phyloP scores from a whole-genome alignment of 2,888 invertebrate species.

The Brachynemurus nebulosus region DNA sequence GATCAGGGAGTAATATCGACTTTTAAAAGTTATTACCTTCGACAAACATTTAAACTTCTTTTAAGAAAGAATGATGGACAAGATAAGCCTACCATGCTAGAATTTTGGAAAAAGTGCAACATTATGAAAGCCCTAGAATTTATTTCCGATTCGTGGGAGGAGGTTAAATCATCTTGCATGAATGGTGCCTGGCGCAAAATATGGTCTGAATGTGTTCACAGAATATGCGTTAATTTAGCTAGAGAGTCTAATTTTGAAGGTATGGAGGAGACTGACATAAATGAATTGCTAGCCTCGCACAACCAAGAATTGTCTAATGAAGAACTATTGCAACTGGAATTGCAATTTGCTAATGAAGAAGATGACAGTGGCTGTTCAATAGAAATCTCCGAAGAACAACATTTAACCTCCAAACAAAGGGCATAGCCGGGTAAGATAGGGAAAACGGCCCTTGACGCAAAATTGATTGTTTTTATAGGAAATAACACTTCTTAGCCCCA shows the following conservation, averaged over 20 bases:
- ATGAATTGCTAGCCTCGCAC: constrained; percentile 16
- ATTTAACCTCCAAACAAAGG: neutral
- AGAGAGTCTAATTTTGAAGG: constrained; percentile 13
- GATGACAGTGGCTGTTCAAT: constrained; percentile 3
- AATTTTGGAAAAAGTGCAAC: constrained; percentile 14
- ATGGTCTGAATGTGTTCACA: constrained; percentile 13
- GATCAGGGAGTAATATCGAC: constrained; percentile 9
- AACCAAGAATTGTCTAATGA: constrained; percentile 16
- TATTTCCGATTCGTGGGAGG: constrained; percentile 16
- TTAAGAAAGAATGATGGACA: constrained; percentile 12
- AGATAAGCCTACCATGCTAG: constrained; percentile 11
- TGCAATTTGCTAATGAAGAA: constrained; percentile 8
- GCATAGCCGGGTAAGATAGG: no score
- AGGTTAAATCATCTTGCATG: constrained; percentile 15
- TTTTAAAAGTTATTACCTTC: constrained; percentile 15
- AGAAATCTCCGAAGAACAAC: neutral
- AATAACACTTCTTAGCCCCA: no score
- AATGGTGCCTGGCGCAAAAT: constrained; percentile 11
- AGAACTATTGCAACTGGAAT: constrained; percentile 15
- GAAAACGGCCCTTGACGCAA: no score
- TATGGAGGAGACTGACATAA: constrained; percentile 12
- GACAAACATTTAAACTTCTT: constrained; percentile 17
- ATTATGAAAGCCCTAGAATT: constrained; percentile 16
- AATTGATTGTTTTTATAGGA: no score
- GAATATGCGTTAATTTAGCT: constrained; percentile 14